phyloP scores from a whole-genome alignment of 2,888 invertebrate species.

The Chrysolina oricalcia region DNA sequence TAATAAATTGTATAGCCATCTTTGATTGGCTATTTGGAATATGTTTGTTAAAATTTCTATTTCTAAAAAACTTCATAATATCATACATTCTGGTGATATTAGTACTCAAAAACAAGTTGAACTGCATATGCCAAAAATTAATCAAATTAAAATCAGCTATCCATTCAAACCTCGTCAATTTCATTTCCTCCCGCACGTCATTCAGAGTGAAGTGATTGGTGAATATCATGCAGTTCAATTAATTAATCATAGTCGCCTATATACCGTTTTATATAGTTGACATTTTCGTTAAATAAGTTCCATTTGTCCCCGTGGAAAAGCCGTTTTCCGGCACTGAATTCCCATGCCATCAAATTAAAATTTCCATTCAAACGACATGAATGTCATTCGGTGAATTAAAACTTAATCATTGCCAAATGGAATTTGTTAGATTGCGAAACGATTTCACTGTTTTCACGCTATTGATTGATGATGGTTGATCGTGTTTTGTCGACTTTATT shows the following conservation, averaged over 20 bases:
- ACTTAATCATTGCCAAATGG: conserved; percentile 12
- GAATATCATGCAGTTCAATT: conserved; percentile 11
- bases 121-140: neutral
- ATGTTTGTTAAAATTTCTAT: too few relatives aligned
- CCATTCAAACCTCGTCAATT: neutral
- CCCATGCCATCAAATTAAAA: conserved; percentile 23
- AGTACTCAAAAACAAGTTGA: too few relatives aligned
- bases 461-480: conserved; percentile 12
- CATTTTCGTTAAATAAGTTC: conserved; percentile 11
- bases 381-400: neutral
- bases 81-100: too few relatives aligned
- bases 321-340: conserved; percentile 11
- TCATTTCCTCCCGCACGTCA: neutral
- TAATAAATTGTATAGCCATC: too few relatives aligned
- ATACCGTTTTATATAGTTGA: conserved; percentile 1
- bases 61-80: too few relatives aligned
- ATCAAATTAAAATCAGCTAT: neutral
- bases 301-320: conserved; percentile 9
- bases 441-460: conserved; percentile 1
- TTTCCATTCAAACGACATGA: conserved; percentile 6
- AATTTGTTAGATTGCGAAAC: conserved; percentile 26
- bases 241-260: neutral
- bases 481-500: neutral
- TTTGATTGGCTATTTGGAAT: too few relatives aligned
- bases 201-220: neutral